Base-by-base conservation (phyloP, 37 sponge, comb jelly and placozoan genomes). In the Dysidea cf. avara region DNA sequence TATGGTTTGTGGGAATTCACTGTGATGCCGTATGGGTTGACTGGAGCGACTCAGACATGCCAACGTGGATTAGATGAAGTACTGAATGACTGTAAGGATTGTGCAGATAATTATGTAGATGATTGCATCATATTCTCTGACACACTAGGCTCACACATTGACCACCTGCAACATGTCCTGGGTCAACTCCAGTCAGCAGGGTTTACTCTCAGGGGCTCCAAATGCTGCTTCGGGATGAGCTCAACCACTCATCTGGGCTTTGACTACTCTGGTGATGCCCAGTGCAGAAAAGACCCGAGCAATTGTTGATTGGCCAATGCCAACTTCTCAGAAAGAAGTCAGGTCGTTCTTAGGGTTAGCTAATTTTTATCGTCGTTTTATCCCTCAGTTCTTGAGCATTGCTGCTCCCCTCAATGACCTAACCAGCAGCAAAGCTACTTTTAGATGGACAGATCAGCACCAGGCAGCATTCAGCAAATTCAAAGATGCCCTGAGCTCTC, bases 171-270 rank as follows among this genome's bases (percentile, higher is more conserved):
- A 7, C 62, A 34, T 61, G 62, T 61, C 33, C 62, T 61, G 2
- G 32, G 62, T 34, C 28, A 34, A 61, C 62, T 61, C n/a, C n/a
- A 25, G 32, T 18, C 29, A 30, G 62, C 62, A 31, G 62, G 62
- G 18, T 24, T 61, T 18, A 13, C 62, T 18, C 26, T 61, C 2
- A 25, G 62, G 20, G 62, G 32, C 62, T 61, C 32, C 3, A 61
- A 61, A 9, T 61, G 62, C 62, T 61, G 28, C 32, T 61, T 61
- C 32, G 62, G 62, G n/a, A n/a, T n/a, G n/a, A n/a, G n/a, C n/a
- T n/a, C 29, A 30, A 34, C 32, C 3, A 61, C 3, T 24, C 32
- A 61, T 30, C 62, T 61, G 3, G 62, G 62, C 4, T 61, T 61
- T 61, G 62, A 61, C 34, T 3, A 61, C 62, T 33, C 62, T 18